Percentiles rank a stretch among this genome's conserved stretches.
These are phyloP conservation scores for Cirrhinus molitorella DNA, from an alignment of 2,797 vertebrate species.

Conservation along the genomic window DNA sequence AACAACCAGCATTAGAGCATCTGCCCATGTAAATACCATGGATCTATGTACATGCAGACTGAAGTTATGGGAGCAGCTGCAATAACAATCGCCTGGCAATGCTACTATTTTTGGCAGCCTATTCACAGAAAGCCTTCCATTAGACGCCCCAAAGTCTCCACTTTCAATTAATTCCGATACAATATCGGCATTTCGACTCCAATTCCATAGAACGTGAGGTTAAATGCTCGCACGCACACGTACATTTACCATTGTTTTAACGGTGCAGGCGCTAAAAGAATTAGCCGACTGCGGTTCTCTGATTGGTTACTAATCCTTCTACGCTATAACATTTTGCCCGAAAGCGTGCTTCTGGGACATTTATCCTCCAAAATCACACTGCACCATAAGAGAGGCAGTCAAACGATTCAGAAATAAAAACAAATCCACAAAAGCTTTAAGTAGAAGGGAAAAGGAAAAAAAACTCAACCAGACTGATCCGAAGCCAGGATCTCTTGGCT, in stretches of 20 bases:
- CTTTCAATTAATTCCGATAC: conserved; percentile 62
- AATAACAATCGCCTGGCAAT: conserved; percentile 55
- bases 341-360: conserved; percentile 36
- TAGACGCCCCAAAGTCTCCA: conserved; percentile 58
- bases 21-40: conserved; percentile 51
- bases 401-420: conserved; percentile 42
- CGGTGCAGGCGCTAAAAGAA: not conserved
- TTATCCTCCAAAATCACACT: conserved; percentile 22
- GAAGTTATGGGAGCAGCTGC: conserved; percentile 62
- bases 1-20: conserved; percentile 50
- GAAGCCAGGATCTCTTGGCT: conserved; percentile 59
- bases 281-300: conserved; percentile 1
- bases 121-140: conserved; percentile 58
- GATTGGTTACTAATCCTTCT: conserved; percentile 49
- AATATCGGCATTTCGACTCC: conserved; percentile 45
- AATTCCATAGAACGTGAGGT: conserved; percentile 30
- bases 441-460: conserved; percentile 6
- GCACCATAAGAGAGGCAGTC: conserved; percentile 24
- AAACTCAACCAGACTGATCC: conserved; percentile 41
- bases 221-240: conserved; percentile 3
- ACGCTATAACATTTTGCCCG: conserved; percentile 27
- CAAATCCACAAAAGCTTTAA: conserved; percentile 38
- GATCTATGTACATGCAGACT: conserved; percentile 56
- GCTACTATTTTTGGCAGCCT: conserved; percentile 60
- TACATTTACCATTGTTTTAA: conserved; percentile 35